Evolutionary conservation across 1,140 invertebrate genomes (phyloP).

Genomic region (Nephotettix cincticeps): DNA sequence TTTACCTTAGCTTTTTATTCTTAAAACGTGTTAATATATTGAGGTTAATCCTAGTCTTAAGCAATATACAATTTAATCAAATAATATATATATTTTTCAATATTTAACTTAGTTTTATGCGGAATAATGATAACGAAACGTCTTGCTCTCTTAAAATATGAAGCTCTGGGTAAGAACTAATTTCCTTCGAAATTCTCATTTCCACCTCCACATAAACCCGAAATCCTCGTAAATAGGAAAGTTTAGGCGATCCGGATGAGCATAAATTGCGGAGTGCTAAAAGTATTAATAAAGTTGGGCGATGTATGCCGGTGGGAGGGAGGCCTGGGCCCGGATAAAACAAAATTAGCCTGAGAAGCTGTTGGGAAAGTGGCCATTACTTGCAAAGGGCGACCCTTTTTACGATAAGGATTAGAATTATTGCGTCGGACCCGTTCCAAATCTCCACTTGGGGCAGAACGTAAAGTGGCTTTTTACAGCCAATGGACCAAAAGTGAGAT

Average conservation of each 20-base stretch:
- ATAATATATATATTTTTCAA: no score
- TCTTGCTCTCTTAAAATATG: no score
- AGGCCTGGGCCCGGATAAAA: slow-evolving; percentile 4
- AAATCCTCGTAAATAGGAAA: neutral
- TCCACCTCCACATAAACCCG: no score
- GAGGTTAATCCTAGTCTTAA: no score
- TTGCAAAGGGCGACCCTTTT: slow-evolving; percentile 22
- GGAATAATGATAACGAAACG: no score
- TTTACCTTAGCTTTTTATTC: no score
- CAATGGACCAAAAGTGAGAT: neutral
- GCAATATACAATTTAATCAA: no score
- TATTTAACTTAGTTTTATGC: no score
- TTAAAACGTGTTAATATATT: no score
- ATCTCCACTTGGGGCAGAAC: slow-evolving; percentile 11
- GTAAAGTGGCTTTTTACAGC: slow-evolving; percentile 12
- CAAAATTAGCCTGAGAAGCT: slow-evolving; percentile 15
- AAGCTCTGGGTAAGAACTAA: no score
- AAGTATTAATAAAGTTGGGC: slow-evolving; percentile 20
- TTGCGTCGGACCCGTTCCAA: slow-evolving; percentile 15
- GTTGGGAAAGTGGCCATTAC: slow-evolving; percentile 18
- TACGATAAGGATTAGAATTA: slow-evolving; percentile 23
- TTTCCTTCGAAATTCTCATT: no score
- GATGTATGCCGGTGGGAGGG: neutral
- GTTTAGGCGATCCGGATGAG: slow-evolving; percentile 3
- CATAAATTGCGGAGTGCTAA: slow-evolving; percentile 8